A percentile compares a stretch with the other conserved stretches of the same genome.
phyloP scores from a whole-genome alignment of 2,888 invertebrate genomes.

The Gymnocheta viridis region DNA sequence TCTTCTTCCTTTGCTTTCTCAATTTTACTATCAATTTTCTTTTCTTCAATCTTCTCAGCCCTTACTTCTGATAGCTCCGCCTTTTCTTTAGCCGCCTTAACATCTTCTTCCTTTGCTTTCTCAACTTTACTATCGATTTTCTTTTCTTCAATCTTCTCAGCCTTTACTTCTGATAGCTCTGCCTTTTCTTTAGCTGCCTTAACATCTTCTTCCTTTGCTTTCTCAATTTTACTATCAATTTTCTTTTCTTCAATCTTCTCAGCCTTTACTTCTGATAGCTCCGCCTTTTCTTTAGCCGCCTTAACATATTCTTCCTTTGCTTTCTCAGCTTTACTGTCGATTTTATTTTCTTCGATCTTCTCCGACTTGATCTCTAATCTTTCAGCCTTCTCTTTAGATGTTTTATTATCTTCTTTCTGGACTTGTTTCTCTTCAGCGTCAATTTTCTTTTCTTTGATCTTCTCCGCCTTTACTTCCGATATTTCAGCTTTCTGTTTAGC shows the following conservation, averaged over 20 bases:
- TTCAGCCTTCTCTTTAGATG: constrained; percentile 29
- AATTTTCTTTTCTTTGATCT: constrained; percentile 37
- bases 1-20: constrained; percentile 17
- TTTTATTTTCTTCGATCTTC: constrained; percentile 42
- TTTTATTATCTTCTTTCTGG: background rate
- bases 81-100: constrained; percentile 5
- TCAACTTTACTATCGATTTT: background rate
- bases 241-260: constrained; percentile 39
- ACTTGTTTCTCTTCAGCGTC: constrained; percentile 7
- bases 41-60: background rate
- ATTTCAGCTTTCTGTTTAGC: constrained; percentile 12
- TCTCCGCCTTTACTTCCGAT: constrained; percentile 12
- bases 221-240: constrained; percentile 5
- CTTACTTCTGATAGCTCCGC: constrained; percentile 21
- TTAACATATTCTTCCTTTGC: constrained; percentile 39
- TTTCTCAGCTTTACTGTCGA: constrained; percentile 17
- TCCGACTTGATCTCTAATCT: constrained; percentile 12
- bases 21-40: background rate
- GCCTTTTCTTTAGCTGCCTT: constrained; percentile 35
- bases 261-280: constrained; percentile 33
- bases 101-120: constrained; percentile 24
- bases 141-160: constrained; percentile 70
- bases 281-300: constrained; percentile 2
- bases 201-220: constrained; percentile 16
- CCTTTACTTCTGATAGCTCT: background rate